Conservation (phyloP, 2,888 invertebrate species). For the Acleris literana region DNA sequence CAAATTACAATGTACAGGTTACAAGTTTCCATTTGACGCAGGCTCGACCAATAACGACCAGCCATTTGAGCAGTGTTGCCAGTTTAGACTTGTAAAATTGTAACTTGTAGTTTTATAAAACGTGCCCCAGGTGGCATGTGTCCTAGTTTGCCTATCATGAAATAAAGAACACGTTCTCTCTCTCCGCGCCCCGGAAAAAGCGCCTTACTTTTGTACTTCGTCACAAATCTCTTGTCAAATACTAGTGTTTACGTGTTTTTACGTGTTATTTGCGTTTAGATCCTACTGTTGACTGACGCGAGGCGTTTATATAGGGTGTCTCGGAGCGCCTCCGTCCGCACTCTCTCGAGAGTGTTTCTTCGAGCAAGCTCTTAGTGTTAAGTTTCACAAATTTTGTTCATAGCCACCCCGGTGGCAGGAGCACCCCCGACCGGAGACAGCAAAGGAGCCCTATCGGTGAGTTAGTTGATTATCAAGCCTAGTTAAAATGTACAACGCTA, state of each 20-base stretch:
- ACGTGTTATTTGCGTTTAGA: slow-evolving; percentile 73
- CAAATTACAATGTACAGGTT: no score
- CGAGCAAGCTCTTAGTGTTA: slow-evolving; percentile 60
- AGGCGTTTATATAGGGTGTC: slow-evolving; percentile 64
- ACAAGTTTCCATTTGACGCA: no score
- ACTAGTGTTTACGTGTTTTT: slow-evolving; percentile 66
- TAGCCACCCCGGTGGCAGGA: slow-evolving; percentile 79
- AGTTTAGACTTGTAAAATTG: no score
- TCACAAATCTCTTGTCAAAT: slow-evolving; percentile 68
- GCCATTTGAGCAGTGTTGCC: no score
- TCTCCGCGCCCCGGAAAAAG: slow-evolving; percentile 10
- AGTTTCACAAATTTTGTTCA: slow-evolving; percentile 68
- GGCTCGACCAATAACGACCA: no score
- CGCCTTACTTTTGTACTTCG: slow-evolving; percentile 43
- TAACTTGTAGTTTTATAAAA: no score
- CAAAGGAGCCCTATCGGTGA: slow-evolving; percentile 61
- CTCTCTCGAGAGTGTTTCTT: slow-evolving; percentile 71
- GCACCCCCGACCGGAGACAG: slow-evolving; percentile 46
- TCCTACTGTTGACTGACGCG: slow-evolving; percentile 64
- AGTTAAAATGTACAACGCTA: no score
- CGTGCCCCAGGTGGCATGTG: no score
- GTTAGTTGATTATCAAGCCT: neutral
- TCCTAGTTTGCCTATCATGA: no score
- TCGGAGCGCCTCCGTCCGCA: slow-evolving; percentile 53
- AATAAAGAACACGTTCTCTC: neutral